Evolutionary conservation across 2,888 invertebrate genomes (phyloP).

Genomic region (Cetonia aurata): DNA sequence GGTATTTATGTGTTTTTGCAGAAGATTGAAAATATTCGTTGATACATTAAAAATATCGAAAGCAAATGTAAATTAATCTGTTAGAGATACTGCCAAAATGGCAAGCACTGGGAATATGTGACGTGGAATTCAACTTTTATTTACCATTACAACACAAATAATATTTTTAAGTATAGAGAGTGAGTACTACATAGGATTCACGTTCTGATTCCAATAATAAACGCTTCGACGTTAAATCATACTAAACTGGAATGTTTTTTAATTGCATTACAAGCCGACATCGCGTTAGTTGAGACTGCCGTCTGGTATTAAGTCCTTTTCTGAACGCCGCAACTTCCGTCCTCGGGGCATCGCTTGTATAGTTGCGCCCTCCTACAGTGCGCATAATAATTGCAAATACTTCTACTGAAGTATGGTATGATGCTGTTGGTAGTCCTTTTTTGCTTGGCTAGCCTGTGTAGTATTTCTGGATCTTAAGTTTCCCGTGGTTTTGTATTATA

Average conservation of each 20-base stretch:
- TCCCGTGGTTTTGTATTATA: too few species aligned
- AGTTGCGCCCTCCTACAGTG: conserved; percentile 15
- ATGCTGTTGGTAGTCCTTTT: background rate
- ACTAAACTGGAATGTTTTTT: conserved; percentile 31
- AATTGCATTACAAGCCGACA: conserved; percentile 16
- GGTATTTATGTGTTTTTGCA: too few species aligned
- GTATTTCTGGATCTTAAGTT: too few species aligned
- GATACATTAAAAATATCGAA: too few species aligned
- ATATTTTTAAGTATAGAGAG: too few species aligned
- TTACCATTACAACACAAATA: too few species aligned
- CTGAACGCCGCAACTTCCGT: conserved; percentile 24
- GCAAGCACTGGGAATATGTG: too few species aligned
- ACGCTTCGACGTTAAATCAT: conserved; percentile 23
- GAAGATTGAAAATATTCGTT: too few species aligned
- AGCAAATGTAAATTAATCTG: too few species aligned
- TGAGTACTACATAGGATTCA: background rate
- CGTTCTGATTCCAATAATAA: conserved; percentile 21
- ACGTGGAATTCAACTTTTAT: too few species aligned
- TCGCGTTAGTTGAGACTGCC: background rate
- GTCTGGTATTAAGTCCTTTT: conserved; percentile 20
- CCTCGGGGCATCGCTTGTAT: conserved; percentile 10
- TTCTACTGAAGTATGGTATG: conserved; percentile 2
- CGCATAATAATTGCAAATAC: conserved; percentile 26
- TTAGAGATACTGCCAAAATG: too few species aligned
- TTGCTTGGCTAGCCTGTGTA: too few species aligned